Evolutionary conservation across 2,888 invertebrate species (phyloP).

Genomic region (Pemphredon lugubris): DNA sequence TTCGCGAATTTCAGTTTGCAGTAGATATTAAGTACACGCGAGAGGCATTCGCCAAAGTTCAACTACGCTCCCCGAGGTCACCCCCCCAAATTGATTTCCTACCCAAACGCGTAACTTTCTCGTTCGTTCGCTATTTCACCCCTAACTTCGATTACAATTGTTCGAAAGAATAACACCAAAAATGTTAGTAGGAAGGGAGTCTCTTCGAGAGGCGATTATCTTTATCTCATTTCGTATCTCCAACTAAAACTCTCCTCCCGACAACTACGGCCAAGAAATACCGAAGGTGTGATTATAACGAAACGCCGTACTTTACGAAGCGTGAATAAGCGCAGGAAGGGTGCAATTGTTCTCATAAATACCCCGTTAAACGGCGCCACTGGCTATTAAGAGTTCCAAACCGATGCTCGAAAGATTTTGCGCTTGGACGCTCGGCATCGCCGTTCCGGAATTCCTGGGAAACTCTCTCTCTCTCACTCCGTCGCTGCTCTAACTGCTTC

Average conservation of each 20-base stretch:
- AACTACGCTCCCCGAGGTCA: too few relatives aligned
- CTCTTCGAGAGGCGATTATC: not conserved
- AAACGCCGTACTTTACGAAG: slow-evolving; percentile 55
- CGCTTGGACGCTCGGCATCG: slow-evolving; percentile 42
- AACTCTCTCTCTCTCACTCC: too few relatives aligned
- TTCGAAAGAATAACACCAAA: not conserved
- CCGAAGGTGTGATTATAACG: slow-evolving; percentile 46
- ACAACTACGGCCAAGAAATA: slow-evolving; percentile 25
- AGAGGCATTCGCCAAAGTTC: too few relatives aligned
- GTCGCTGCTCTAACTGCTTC: too few relatives aligned
- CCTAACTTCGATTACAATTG: slow-evolving; percentile 9
- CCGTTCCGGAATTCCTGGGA: slow-evolving; percentile 10
- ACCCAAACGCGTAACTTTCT: too few relatives aligned
- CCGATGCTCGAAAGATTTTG: slow-evolving; percentile 53
- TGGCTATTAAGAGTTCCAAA: slow-evolving; percentile 54
- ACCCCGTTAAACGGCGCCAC: slow-evolving; percentile 57
- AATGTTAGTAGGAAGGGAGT: not conserved
- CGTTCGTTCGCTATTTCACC: slow-evolving; percentile 1
- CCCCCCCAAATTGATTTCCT: too few relatives aligned
- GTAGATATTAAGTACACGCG: too few relatives aligned
- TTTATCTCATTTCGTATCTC: slow-evolving; percentile 1
- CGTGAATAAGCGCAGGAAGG: slow-evolving; percentile 57
- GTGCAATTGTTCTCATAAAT: slow-evolving; percentile 60
- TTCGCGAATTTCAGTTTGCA: too few relatives aligned
- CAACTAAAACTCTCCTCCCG: not conserved